These are phyloP conservation scores for Monarcha castaneiventris DNA, from an alignment of 2,113 vertebrate species.

Conservation along the genomic window DNA sequence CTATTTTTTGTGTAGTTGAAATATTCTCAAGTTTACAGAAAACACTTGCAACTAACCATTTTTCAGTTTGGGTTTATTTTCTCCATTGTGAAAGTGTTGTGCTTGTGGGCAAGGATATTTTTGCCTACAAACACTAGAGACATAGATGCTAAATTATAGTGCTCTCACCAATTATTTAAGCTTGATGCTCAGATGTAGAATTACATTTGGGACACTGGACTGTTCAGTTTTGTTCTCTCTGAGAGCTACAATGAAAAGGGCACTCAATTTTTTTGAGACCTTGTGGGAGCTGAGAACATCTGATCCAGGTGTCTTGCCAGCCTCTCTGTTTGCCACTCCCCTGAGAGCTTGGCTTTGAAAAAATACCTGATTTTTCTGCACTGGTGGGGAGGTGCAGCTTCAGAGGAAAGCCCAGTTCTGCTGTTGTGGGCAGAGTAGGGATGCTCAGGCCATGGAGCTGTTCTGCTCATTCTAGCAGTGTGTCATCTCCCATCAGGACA, in stretches of 20 bases:
- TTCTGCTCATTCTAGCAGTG: rapidly evolving
- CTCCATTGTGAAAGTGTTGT: background rate
- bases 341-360: background rate
- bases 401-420: background rate
- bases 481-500: background rate
- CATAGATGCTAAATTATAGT: background rate
- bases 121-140: background rate
- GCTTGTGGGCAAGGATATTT: background rate
- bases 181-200: background rate
- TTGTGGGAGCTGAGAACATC: background rate
- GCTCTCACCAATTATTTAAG: background rate
- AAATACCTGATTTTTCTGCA: background rate
- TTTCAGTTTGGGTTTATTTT: background rate
- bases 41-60: background rate
- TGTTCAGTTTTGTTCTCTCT: background rate
- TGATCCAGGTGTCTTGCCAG: background rate
- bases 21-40: background rate
- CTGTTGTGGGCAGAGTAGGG: background rate
- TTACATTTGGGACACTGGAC: background rate
- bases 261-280: background rate
- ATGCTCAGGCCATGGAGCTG: background rate
- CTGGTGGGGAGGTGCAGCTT: background rate
- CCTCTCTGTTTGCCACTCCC: background rate
- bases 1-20: background rate
- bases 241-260: background rate